phyloP scores from a whole-genome alignment of 2,888 invertebrate species.

The Tricholauxania praeusta region DNA sequence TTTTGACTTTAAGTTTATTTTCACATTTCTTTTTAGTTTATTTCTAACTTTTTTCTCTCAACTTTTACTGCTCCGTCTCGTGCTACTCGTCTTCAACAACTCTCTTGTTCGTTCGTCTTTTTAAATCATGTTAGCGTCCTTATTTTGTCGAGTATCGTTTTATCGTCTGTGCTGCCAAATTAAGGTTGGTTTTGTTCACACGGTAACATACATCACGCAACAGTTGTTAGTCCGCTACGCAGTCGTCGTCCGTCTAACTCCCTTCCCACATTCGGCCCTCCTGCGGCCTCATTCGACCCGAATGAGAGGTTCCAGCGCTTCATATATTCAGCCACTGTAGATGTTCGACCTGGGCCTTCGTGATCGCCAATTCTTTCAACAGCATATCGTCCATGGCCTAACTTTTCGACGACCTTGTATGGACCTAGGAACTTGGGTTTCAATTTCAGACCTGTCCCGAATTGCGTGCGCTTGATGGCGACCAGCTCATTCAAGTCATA shows the following conservation, averaged over 20 bases:
- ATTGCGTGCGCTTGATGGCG: constrained; percentile 45
- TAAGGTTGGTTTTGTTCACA: too few relatives aligned
- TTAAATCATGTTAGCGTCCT: too few relatives aligned
- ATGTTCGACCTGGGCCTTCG: constrained; percentile 37
- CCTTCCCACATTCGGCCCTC: constrained; percentile 35
- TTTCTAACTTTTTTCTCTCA: too few relatives aligned
- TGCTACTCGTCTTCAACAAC: too few relatives aligned
- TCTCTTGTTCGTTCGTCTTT: too few relatives aligned
- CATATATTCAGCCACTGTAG: constrained; percentile 39
- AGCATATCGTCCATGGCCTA: constrained; percentile 39
- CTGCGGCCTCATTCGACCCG: constrained; percentile 33
- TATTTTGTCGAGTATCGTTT: too few relatives aligned
- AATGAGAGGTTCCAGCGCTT: constrained; percentile 38
- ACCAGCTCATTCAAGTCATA: constrained; percentile 35
- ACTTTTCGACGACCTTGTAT: constrained; percentile 33
- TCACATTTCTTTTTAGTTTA: too few relatives aligned
- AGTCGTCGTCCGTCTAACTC: not conserved
- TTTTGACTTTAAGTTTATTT: too few relatives aligned
- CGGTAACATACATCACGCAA: too few relatives aligned
- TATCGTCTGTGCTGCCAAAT: too few relatives aligned
- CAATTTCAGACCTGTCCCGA: constrained; percentile 41
- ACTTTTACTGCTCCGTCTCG: too few relatives aligned
- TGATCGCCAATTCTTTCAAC: constrained; percentile 39
- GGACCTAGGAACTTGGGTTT: constrained; percentile 41
- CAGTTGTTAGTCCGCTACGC: too few relatives aligned